These are phyloP conservation scores for Addax nasomaculatus DNA, from an alignment of 2,113 vertebrate species.

Conservation along the genomic window DNA sequence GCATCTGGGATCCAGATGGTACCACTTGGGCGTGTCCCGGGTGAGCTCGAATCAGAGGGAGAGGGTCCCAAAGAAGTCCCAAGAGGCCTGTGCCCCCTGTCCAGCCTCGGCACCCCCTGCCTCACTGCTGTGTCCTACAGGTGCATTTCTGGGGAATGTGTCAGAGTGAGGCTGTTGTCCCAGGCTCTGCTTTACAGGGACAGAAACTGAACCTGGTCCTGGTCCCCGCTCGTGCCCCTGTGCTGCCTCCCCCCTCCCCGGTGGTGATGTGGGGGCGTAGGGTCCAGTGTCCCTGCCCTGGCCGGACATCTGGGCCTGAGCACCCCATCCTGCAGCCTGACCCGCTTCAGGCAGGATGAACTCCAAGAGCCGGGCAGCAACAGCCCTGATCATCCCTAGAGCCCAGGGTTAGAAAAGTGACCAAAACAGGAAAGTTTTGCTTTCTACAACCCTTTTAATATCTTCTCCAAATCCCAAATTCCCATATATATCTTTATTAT, in stretches of 20 bases:
- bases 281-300: not conserved
- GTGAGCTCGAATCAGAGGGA: not conserved
- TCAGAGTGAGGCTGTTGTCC: not conserved
- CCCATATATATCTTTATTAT: not conserved
- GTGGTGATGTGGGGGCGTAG: fast-evolving
- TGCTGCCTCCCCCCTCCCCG: not conserved
- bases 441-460: not conserved
- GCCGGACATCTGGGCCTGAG: not conserved
- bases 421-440: not conserved
- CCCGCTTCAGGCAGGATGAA: not conserved
- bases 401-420: not conserved
- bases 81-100: not conserved
- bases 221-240: fast-evolving
- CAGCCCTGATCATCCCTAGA: not conserved
- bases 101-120: fast-evolving
- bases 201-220: not conserved
- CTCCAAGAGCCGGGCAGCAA: not conserved
- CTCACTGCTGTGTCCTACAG: not conserved
- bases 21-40: not conserved
- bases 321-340: not conserved
- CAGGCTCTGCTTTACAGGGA: not conserved
- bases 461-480: not conserved
- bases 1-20: not conserved
- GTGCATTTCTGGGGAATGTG: not conserved
- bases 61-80: not conserved